phyloP scores from a whole-genome alignment of 2,888 invertebrate genomes.

The Atrina japonica region DNA sequence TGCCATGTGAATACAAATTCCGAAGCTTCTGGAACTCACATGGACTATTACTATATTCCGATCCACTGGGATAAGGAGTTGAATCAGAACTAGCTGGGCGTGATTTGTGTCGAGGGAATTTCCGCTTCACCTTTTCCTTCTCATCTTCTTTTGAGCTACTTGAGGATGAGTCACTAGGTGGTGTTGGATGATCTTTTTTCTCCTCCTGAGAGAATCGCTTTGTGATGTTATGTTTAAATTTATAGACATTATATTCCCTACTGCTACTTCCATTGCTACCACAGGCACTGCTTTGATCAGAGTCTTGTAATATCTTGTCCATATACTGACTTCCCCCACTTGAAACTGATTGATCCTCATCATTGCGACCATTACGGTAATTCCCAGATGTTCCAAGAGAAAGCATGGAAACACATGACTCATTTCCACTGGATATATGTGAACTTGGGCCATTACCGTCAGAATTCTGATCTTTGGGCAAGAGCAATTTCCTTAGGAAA shows the following conservation, averaged over 20 bases:
- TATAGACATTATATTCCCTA: constrained; percentile 83
- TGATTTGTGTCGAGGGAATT: constrained; percentile 46
- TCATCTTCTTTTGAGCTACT: constrained; percentile 53
- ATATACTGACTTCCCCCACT: constrained; percentile 11
- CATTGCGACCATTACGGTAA: background rate
- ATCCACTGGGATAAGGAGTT: constrained; percentile 31
- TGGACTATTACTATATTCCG: background rate
- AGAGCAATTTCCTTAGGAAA: constrained; percentile 16
- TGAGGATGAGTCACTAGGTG: constrained; percentile 52
- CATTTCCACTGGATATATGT: constrained; percentile 20
- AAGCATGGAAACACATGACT: constrained; percentile 5
- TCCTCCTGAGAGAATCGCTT: constrained; percentile 87
- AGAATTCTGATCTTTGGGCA: constrained; percentile 32
- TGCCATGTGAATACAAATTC: constrained; percentile 29
- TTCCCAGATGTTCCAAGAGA: background rate
- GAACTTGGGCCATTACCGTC: background rate
- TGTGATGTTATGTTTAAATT: constrained; percentile 97
- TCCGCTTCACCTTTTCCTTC: constrained; percentile 49
- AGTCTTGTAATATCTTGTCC: constrained; percentile 11
- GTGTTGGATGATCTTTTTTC: constrained; percentile 43
- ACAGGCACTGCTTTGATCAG: constrained; percentile 26
- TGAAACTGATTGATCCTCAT: background rate
- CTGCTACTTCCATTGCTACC: constrained; percentile 22
- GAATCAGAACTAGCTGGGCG: constrained; percentile 49
- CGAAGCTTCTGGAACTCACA: background rate